These are phyloP conservation scores for Platysternon megacephalum DNA, from an alignment of 2,113 vertebrate genomes.

Conservation along the genomic window DNA sequence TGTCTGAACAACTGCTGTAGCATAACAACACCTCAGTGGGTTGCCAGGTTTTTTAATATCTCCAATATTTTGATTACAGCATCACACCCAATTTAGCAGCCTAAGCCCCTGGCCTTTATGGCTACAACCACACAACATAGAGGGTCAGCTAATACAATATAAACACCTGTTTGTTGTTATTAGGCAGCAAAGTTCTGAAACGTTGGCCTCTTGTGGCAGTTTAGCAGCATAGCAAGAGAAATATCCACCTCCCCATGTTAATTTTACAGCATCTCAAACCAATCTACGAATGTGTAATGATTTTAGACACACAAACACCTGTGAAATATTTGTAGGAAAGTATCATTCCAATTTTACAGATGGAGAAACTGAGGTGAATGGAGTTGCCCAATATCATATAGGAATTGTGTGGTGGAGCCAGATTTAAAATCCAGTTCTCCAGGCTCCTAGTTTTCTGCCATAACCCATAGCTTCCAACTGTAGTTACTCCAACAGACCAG, in stretches of 20 bases:
- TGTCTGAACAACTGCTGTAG: slow-evolving; percentile 25
- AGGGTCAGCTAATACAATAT: not conserved
- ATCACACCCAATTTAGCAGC: slow-evolving; percentile 4
- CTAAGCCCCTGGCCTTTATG: not conserved
- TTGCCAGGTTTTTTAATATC: slow-evolving; percentile 6
- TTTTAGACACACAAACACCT: rapidly evolving
- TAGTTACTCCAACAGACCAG: not conserved
- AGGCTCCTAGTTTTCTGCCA: not conserved
- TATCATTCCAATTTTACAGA: not conserved
- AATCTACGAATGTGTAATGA: not conserved
- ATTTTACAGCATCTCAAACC: not conserved
- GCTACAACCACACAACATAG: not conserved
- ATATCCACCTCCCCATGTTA: rapidly evolving
- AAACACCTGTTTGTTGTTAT: not conserved
- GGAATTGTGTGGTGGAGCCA: not conserved
- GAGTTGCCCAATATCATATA: not conserved
- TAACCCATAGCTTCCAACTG: not conserved
- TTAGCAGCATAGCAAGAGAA: slow-evolving; percentile 33
- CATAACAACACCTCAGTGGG: slow-evolving; percentile 14
- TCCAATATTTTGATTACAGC: not conserved
- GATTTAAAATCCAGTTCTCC: not conserved
- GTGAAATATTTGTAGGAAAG: not conserved
- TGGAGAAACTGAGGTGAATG: not conserved
- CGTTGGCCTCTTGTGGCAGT: slow-evolving; percentile 62
- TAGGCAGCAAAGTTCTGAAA: slow-evolving; percentile 51